These are phyloP conservation scores for Entomobrya multifasciata DNA, from an alignment of 2,888 invertebrate genomes.

Conservation along the genomic window DNA sequence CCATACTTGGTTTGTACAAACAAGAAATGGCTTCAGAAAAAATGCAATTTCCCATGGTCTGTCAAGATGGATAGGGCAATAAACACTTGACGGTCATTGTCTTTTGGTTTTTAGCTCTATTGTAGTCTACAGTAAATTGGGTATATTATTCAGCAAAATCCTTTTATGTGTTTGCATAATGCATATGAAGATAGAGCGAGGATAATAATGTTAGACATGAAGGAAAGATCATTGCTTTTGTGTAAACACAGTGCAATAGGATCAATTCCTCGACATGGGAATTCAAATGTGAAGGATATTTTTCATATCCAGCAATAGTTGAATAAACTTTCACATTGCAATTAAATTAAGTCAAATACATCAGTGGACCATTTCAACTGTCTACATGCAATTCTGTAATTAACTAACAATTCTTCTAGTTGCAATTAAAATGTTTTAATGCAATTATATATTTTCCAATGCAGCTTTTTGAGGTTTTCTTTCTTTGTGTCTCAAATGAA, in stretches of 20 bases:
- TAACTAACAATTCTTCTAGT: too few relatives aligned
- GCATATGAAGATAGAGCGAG: neutral
- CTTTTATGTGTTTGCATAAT: too few relatives aligned
- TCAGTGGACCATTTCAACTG: too few relatives aligned
- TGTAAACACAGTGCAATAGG: constrained; percentile 9
- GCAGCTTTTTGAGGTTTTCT: too few relatives aligned
- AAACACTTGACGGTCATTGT: constrained; percentile 47
- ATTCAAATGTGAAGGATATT: neutral
- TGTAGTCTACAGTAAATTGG: too few relatives aligned
- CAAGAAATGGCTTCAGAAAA: constrained; percentile 14
- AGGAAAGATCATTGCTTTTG: constrained; percentile 26
- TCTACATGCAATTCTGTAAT: too few relatives aligned
- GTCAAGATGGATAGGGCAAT: constrained; percentile 34
- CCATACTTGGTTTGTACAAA: neutral
- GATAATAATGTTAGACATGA: neutral
- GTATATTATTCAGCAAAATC: too few relatives aligned
- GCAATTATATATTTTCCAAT: too few relatives aligned
- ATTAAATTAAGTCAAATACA: too few relatives aligned
- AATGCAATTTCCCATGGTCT: constrained; percentile 40
- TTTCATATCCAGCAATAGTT: constrained; percentile 24
- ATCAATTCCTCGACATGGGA: constrained; percentile 13
- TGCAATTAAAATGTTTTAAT: too few relatives aligned
- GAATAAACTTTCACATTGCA: constrained; percentile 20
- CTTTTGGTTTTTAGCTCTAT: too few relatives aligned
- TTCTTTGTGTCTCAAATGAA: too few relatives aligned